These are phyloP conservation scores for Paratilapia polleni DNA, from an alignment of 2,113 vertebrate genomes.

Conservation along the genomic window DNA sequence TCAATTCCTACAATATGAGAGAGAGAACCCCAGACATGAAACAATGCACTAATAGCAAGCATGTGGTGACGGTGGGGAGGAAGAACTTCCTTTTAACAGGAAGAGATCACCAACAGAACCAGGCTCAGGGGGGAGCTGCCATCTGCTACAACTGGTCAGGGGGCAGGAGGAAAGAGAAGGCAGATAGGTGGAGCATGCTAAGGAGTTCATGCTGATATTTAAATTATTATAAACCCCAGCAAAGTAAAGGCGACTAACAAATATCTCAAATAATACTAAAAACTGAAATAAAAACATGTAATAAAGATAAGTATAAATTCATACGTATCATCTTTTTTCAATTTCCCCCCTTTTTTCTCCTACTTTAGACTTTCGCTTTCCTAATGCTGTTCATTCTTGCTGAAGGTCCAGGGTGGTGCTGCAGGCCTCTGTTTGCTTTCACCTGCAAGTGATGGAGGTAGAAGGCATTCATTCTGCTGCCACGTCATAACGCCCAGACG, in stretches of 20 bases:
- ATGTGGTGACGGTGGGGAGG: not conserved
- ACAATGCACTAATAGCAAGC: not conserved
- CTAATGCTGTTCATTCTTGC: not conserved
- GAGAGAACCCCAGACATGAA: not conserved
- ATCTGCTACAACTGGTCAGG: not conserved
- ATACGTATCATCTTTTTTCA: not conserved
- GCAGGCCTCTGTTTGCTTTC: not conserved
- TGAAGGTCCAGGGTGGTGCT: not conserved
- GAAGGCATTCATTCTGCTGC: not conserved
- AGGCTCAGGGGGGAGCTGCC: not conserved
- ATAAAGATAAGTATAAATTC: not conserved
- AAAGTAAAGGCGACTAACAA: too few relatives aligned
- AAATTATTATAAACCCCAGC: not conserved
- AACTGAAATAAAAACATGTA: not conserved
- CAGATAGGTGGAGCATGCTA: not conserved
- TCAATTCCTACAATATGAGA: not conserved
- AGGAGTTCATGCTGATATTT: not conserved
- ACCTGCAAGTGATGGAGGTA: not conserved
- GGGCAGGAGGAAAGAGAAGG: not conserved
- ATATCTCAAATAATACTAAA: too few relatives aligned
- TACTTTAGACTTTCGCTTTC: not conserved
- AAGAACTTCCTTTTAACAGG: not conserved
- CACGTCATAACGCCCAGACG: not conserved
- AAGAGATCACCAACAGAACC: not conserved
- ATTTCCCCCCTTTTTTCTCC: not conserved